Evolutionary conservation across 35 echinoderm and acorn worm genomes (phyloP), one percentile per base, ranked within the genome.

Genomic region (Stichopus chloronotus): DNA sequence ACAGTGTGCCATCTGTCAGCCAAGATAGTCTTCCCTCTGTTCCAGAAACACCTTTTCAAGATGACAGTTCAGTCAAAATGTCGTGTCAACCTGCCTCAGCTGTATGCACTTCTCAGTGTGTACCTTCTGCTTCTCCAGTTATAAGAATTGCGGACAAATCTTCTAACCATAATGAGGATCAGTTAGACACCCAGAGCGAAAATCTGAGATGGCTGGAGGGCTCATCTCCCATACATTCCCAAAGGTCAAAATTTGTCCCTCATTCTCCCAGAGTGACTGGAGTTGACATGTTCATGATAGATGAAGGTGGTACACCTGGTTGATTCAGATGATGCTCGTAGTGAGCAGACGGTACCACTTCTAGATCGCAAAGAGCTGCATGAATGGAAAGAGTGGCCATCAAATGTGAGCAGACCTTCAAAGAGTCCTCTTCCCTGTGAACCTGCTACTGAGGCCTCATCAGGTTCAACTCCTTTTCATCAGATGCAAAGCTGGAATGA

Each of bases 41-140:
- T 9, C 9, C 82, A 85, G 55, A 85, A 20, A 85, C 19, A 9
- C 58, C 56, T 85, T 85, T 58, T 58, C 82, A n/a, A 85, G 82
- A 85, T 58, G 10, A 7, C 17, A 10, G 58, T 4, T 4, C 55
- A 4, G 22, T 58, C 7, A 19, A 85, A 20, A 74, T 74, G 17
- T 74, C 22, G 6, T 20, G 17, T 74, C 16, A 74, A 74, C 17
- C 69, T 8, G 17, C 7, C 4, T 74, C 69, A 74, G 2, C n/a
- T 16, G 17, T 74, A n/a, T 14, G 13, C 1, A 74, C 5, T 74
- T 16, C 69, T n/a, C 69, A 74, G 22, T 74, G 69, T n/a, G 69
- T 74, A 74, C 69, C 69, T 20, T 74, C 6, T 21, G 22, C 7
- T 21, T 19, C 17, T 74, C 69, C 13, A 74, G 69, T 74, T 6